These are phyloP conservation scores for Discoglossus pictus DNA, from an alignment of 2,797 vertebrate genomes.

Conservation along the genomic window DNA sequence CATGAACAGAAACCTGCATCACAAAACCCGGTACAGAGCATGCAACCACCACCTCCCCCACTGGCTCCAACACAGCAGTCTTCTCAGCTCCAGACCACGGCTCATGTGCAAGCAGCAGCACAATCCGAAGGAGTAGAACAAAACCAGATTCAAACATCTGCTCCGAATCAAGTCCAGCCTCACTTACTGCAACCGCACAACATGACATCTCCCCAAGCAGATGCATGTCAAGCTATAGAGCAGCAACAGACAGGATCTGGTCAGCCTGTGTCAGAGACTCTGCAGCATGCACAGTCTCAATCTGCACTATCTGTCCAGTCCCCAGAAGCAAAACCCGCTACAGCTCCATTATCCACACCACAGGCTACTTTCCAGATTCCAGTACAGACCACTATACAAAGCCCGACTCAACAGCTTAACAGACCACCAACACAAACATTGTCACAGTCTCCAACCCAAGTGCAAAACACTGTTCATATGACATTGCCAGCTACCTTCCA, in stretches of 20 bases:
- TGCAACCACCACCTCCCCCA: neutral
- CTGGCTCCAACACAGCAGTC: conserved; percentile 57
- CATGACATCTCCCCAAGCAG: conserved; percentile 50
- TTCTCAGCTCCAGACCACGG: conserved; percentile 69
- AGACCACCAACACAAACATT: conserved; percentile 58
- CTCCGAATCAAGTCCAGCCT: conserved; percentile 61
- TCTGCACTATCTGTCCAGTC: conserved; percentile 55
- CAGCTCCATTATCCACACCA: conserved; percentile 54
- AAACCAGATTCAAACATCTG: conserved; percentile 57
- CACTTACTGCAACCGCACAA: conserved; percentile 67
- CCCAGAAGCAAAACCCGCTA: conserved; percentile 61
- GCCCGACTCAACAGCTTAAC: conserved; percentile 61
- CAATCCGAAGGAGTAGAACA: conserved; percentile 55
- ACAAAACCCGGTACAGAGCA: conserved; percentile 66
- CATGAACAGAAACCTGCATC: neutral
- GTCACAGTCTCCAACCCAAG: conserved; percentile 53
- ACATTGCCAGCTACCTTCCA: conserved; percentile 79
- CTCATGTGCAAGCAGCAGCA: conserved; percentile 73
- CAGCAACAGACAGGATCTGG: conserved; percentile 42
- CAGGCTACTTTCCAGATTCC: conserved; percentile 63
- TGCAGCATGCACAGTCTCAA: conserved; percentile 58
- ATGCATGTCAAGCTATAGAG: conserved; percentile 50
- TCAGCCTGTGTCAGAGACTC: conserved; percentile 60
- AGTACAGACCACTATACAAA: conserved; percentile 60
- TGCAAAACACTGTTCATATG: conserved; percentile 68